Base-by-base conservation (phyloP, 2,888 invertebrate species). In the Drosophila flavopinicola region DNA sequence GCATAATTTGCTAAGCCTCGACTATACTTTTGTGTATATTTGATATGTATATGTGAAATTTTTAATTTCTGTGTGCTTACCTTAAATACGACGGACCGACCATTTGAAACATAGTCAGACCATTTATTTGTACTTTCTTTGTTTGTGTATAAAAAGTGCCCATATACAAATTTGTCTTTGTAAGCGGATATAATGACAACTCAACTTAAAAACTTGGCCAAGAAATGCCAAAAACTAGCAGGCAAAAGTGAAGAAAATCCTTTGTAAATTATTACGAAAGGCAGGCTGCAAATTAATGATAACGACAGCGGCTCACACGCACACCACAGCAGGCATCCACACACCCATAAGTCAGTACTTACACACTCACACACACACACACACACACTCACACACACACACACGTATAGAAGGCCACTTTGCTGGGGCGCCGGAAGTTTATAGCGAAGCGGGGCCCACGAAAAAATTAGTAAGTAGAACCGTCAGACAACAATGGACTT, bases 231-330 rank as follows among this genome's bases (percentile, higher is more conserved):
- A 63, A 49, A 60, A 64, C 59, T 35, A 45, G 39, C 41, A 57
- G 32, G 27, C 29, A 65, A 67, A 66, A 39, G 53, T 57, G 47
- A 57, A 60, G 64, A 59, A 76, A 69, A 71, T 75, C 71, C 80
- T 76, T 66, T 71, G 64, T 82, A 82, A 82, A 78, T 78, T 83
- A 82, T 82, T 80, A 64, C 83, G 60, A 74, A 82, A 71, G 77
- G 74, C 70, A 61, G 78, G 71, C 80, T 82, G 80, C 83, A 82
- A 82, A 82, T 82, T 83, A 82, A 82, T 76, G 80, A 82, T 82
- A 82, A 82, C 83, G 74, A 58, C 71, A 59, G 61, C 51, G 47
- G 47, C 75, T 65, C 66, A 66, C 42, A 60, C 35, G 38, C 67
- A 44, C 35, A 60, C 23, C 41, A 29, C 33, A 47, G 35, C 5